Percentiles rank a stretch among this genome's conserved stretches.
Conservation (phyloP, 2,888 invertebrate genomes). For the Xylophagus ater region DNA sequence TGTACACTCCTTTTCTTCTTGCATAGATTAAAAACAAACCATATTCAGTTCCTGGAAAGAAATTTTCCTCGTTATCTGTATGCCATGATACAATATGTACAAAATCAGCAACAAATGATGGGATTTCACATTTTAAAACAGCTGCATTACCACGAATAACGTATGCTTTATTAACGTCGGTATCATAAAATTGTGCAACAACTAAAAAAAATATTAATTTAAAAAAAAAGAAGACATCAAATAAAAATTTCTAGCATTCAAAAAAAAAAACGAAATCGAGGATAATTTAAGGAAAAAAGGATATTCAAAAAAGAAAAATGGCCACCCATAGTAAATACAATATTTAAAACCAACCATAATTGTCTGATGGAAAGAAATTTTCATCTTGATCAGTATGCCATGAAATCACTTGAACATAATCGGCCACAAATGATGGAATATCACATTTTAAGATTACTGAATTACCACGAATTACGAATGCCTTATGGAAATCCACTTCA, state of each 20-base stretch:
- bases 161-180: conserved; percentile 85
- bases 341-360: conserved; percentile 35
- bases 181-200: conserved; percentile 81
- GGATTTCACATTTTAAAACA: conserved; percentile 79
- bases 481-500: conserved; percentile 85
- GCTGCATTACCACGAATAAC: conserved; percentile 81
- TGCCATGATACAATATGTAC: conserved; percentile 80
- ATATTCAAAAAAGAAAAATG: background rate
- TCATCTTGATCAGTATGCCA: conserved; percentile 66
- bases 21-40: conserved; percentile 37
- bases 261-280: background rate
- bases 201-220: conserved; percentile 44
- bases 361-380: conserved; percentile 36
- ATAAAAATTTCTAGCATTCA: background rate
- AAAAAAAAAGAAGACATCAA: conserved; percentile 21
- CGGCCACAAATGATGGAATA: conserved; percentile 84
- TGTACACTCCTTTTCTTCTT: no score
- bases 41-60: conserved; percentile 36
- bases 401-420: conserved; percentile 77
- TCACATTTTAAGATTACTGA: conserved; percentile 81
- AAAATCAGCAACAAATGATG: conserved; percentile 88
- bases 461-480: conserved; percentile 82
- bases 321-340: background rate
- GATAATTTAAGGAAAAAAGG: conserved; percentile 1
- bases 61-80: conserved; percentile 48